Evolutionary conservation across 2,797 vertebrate species (phyloP), one percentile per base, ranked within the genome.

Genomic region (Sebastes glaucus): DNA sequence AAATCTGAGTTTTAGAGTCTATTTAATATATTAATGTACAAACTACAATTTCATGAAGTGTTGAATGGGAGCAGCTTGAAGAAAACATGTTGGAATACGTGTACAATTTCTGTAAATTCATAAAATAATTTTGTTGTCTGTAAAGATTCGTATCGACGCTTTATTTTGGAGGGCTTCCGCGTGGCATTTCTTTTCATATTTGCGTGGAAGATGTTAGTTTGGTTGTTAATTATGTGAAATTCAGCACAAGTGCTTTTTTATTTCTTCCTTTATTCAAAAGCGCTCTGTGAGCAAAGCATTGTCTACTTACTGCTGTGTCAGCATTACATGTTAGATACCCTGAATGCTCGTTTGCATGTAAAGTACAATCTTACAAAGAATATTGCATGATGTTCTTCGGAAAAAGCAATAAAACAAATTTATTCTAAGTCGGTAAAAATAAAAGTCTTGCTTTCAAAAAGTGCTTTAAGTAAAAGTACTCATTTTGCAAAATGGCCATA

Each of bases 1-100:
- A 84, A 86, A 90, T 85, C 68, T 52, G n/a, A 82, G 22, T 77
- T 77, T 86, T 73, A 75, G 46, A 83, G 66, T 78, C 16, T 81
- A 38, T 81, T 72, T 73, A 81, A 78, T 77, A 78, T 88, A 77
- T 85, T 35, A 49, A 71, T 87, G 68, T 66, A 79, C 8, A 85
- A 88, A 87, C 46, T 65, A 55, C 30, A 65, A 32, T 86, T 88
- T 81, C 4, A 81, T 33, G 66, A 33, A 69, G 52, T 53, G 38
- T 81, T 88, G 55, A 80, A 70, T 88, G 49, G 53, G 20, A 86
- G 52, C 4, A 1, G 20, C 27, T 23, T 46, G 3, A 72, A 10
- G 22, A 77, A 80, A 25, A 64, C 32, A 86, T 77, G 59, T 64
- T 62, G 10, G 25, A 46, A 2, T 55, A 18, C 60, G 28, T 88